Evolutionary conservation across 1,140 invertebrate genomes (phyloP), one percentile per base, ranked within the genome.

Genomic region (Kradibia gibbosae): DNA sequence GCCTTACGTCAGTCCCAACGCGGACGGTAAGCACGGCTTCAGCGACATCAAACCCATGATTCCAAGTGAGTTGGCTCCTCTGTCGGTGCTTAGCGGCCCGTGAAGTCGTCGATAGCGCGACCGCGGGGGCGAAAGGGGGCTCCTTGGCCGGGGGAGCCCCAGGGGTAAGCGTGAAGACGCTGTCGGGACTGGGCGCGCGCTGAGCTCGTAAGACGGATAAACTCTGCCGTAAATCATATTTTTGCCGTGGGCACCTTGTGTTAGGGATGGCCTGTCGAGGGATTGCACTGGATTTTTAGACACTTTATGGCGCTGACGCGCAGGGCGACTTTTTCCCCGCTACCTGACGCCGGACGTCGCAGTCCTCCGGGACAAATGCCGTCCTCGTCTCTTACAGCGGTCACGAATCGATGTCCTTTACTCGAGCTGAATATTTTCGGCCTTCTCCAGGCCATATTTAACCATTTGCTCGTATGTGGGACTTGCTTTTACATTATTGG

Each of bases 1-100:
- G 71, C 96, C 96, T 65, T 98, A 98, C 90, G 95, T 97, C 86
- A 97, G 96, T 89, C 96, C 96, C 17, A 96, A 96, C 91, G 94
- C 95, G 70, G 96, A 97, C 90, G 93, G 95, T 28, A 98, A 97
- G 92, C 96, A 96, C 80, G 95, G 94, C 85, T 95, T 96, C 88
- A 94, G 93, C 84, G 95, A 96, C 85, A 92, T 96, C 83, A 96
- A 96, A 91, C 94, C 95, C 88, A 93, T 94, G 88, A 94, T 94
- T 89, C 95, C 95, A 92, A 96, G 95, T 96, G 92, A 94, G 95
- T 93, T 39, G 4, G 25, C 70, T 39, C 2, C 34, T 42, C 34
- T n/a, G 25, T 36, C 62, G 62, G 62, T 20, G 28, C 22, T 36
- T 67, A 36, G 62, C 17, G 53, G 11, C 17, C 1, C 62, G 55